Evolutionary conservation across 2,113 vertebrate species (phyloP), one percentile per base, ranked within the genome.

Genomic region (Protobothrops mucrosquamatus): DNA sequence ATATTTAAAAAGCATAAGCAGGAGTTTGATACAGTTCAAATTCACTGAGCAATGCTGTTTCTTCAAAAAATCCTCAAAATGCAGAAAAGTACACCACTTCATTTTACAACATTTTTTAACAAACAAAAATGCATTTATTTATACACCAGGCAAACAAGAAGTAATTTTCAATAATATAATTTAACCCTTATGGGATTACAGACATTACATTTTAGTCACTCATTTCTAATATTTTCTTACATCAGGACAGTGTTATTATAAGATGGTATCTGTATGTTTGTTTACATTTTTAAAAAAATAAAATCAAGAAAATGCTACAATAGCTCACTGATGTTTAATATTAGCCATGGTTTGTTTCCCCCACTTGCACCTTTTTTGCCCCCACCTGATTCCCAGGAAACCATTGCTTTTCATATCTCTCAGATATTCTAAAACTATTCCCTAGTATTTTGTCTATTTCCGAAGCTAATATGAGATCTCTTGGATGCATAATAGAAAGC

Each of bases 41-140:
- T 94, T 96, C 97, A 97, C 86, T 96, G 96, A 97, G 94, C 93
- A 93, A 95, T 97, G 96, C 94, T 96, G 97, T 97, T 96, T 96
- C 97, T 95, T 95, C 97, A 94, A 97, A 97, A 98, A 97, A 95
- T 95, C 95, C 95, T 96, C 98, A 95, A 64, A 97, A 97, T 97
- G 97, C 94, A 97, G 90, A 94, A 91, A 97, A 97, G 97, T 69
- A 93, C 97, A 97, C 97, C 95, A 96, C 97, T 97, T 95, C 94
- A 97, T 98, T 97, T 98, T 97, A 97, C 96, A 95, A 97, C 97
- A 98, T 97, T 98, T 97, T 69, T 12, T n/a, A 29, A 97, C 92
- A 96, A 96, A 94, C 93, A 93, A 97, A 98, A 98, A 97, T 97
- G 96, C 97, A 97, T 98, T 98, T 98, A 97, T 98, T 98, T 96